Evolutionary conservation across 2,888 invertebrate genomes (phyloP).

Genomic region (Tachystola acroxantha): DNA sequence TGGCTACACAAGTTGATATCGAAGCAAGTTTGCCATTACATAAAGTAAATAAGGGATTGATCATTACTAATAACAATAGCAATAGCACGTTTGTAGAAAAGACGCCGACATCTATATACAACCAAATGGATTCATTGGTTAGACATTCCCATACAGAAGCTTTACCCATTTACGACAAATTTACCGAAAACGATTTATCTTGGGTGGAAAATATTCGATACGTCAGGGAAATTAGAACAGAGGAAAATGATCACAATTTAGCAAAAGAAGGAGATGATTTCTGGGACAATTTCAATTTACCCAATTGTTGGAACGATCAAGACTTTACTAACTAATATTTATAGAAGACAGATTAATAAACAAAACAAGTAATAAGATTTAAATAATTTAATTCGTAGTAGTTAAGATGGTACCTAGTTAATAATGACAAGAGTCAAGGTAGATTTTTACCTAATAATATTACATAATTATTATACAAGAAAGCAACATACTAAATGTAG

Average conservation of each 20-base stretch:
- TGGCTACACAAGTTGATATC: background rate
- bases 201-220: slow-evolving; percentile 54
- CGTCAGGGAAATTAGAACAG: slow-evolving; percentile 38
- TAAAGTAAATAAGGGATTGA: background rate
- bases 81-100: no score
- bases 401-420: slow-evolving; percentile 1
- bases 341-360: background rate
- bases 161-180: slow-evolving; percentile 7
- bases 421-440: slow-evolving; percentile 6
- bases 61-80: no score
- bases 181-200: slow-evolving; percentile 31
- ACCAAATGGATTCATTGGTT: no score
- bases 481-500: slow-evolving; percentile 22
- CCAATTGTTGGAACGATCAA: slow-evolving; percentile 31
- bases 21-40: background rate
- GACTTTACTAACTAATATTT: slow-evolving; percentile 20
- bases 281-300: slow-evolving; percentile 47
- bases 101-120: no score
- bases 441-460: slow-evolving; percentile 14
- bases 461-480: slow-evolving; percentile 6
- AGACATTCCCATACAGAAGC: no score
- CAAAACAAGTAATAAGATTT: slow-evolving; percentile 4
- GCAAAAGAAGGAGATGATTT: slow-evolving; percentile 32
- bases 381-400: slow-evolving; percentile 6
- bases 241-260: slow-evolving; percentile 40